phyloP scores from a whole-genome alignment of 2,888 invertebrate species.

The Drosophila nr. perissopoda region DNA sequence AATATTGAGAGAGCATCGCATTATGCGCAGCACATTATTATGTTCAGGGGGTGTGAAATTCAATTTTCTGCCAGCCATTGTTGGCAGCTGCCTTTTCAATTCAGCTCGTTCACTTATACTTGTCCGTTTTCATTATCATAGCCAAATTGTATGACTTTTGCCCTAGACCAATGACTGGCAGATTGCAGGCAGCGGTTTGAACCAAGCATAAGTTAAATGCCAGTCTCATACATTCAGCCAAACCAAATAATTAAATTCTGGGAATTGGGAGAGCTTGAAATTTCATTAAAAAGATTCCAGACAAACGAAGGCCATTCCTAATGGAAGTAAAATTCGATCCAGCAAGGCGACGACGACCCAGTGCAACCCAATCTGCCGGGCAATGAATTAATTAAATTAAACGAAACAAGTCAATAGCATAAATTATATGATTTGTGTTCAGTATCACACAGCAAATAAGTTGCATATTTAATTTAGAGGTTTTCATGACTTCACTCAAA shows the following conservation, averaged over 20 bases:
- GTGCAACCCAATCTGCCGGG: constrained; percentile 40
- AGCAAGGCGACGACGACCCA: constrained; percentile 13
- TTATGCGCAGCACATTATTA: constrained; percentile 39
- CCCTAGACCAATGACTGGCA: constrained; percentile 45
- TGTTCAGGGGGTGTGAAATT: constrained; percentile 70
- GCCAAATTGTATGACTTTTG: constrained; percentile 47
- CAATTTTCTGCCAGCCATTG: constrained; percentile 62
- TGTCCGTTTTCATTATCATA: constrained; percentile 64
- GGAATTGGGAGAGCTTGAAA: constrained; percentile 52
- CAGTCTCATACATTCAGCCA: constrained; percentile 45
- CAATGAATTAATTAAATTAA: constrained; percentile 41
- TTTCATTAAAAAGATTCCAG: constrained; percentile 54
- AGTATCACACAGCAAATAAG: constrained; percentile 38
- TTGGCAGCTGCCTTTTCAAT: constrained; percentile 39
- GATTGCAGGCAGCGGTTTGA: constrained; percentile 51
- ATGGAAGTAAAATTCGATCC: constrained; percentile 13
- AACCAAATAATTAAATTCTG: constrained; percentile 65
- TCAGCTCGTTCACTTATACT: constrained; percentile 26
- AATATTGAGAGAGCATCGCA: constrained; percentile 18
- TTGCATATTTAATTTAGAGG: constrained; percentile 5
- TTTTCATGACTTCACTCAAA: background rate
- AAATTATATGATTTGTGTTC: constrained; percentile 72
- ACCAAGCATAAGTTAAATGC: constrained; percentile 38
- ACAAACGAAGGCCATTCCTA: constrained; percentile 30
- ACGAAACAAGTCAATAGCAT: constrained; percentile 59